Conservation (phyloP, 2,888 invertebrate genomes). For the Rapana venosa region DNA sequence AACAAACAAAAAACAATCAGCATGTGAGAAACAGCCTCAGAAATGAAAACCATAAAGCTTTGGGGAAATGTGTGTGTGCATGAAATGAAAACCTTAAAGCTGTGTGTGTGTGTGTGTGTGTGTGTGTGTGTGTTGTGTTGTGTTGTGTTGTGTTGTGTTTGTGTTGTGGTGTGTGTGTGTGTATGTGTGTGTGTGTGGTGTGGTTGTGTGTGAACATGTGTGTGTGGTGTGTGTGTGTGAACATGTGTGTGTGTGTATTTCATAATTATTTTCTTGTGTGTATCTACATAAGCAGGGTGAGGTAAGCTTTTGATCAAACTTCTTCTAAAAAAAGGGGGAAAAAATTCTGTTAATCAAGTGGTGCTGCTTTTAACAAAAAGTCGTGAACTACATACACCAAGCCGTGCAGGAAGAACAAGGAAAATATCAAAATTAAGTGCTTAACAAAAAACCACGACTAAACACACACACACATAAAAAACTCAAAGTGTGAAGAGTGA, state of each 20-base stretch:
- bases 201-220: background rate
- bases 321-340: no score
- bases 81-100: background rate
- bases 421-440: no score
- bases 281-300: background rate
- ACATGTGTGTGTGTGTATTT: background rate
- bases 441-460: no score
- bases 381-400: no score
- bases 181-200: background rate
- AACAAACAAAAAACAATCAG: no score
- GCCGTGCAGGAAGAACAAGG: no score
- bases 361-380: no score
- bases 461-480: background rate
- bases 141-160: background rate
- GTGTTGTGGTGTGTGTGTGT: background rate
- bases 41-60: no score
- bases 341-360: no score
- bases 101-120: background rate
- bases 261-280: background rate
- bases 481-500: background rate
- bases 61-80: background rate
- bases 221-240: background rate
- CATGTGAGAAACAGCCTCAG: no score
- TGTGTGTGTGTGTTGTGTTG: background rate
- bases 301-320: no score